phyloP scores from a whole-genome alignment of 2,113 vertebrate species.

The Xiphophorus maculatus region DNA sequence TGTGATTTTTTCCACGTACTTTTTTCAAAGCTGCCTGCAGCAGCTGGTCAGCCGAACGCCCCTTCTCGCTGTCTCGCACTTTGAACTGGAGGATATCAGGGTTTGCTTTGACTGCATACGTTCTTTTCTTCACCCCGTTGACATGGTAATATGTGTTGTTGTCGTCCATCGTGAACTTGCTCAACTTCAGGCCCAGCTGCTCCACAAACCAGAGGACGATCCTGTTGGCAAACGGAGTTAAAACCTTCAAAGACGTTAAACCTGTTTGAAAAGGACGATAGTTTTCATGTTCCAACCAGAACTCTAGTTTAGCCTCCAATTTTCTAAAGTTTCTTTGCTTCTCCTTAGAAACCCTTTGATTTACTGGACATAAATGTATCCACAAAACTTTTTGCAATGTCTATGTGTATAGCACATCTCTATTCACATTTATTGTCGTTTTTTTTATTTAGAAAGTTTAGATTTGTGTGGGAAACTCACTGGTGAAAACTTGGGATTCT shows the following conservation, averaged over 20 bases:
- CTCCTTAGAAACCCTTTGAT: no score
- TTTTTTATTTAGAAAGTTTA: neutral
- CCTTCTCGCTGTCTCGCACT: neutral
- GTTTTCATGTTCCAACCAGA: neutral
- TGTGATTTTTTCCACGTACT: neutral
- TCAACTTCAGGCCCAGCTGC: slow-evolving; percentile 14
- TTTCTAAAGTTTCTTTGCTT: no score
- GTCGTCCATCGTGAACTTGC: slow-evolving; percentile 30
- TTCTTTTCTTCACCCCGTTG: neutral
- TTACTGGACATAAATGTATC: no score
- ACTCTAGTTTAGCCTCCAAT: no score
- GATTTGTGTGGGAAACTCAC: slow-evolving; percentile 7
- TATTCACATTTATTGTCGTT: neutral
- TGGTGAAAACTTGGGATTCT: slow-evolving; percentile 40
- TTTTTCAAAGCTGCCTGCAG: slow-evolving; percentile 29
- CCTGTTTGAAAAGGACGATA: neutral
- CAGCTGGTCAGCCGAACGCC: slow-evolving; percentile 18
- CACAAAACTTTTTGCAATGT: no score
- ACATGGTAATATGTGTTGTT: slow-evolving; percentile 44
- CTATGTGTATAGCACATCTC: neutral
- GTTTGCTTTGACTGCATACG: neutral
- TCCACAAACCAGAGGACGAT: slow-evolving; percentile 25
- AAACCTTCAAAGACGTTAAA: neutral
- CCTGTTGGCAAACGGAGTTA: slow-evolving; percentile 9
- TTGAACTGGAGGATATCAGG: slow-evolving; percentile 30